phyloP scores from a whole-genome alignment of 64 coral and sea anemone genomes.

The Catalaphyllia jardinei region DNA sequence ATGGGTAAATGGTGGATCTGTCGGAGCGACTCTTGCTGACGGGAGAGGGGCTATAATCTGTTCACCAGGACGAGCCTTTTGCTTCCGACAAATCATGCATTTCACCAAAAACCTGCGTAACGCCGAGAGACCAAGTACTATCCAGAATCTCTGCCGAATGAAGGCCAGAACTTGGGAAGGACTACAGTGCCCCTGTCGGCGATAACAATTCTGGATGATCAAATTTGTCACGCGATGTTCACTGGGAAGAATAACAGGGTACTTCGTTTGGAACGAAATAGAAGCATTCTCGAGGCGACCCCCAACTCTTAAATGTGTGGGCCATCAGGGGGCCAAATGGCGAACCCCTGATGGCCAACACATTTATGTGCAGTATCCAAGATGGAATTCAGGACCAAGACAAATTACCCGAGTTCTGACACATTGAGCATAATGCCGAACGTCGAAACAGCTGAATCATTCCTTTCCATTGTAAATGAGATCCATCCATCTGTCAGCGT shows the following conservation, averaged over 20 bases:
- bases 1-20: constrained; percentile 12
- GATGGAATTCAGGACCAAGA: too few relatives aligned
- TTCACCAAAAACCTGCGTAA: constrained; percentile 1
- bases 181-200: constrained; percentile 18
- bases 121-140: constrained; percentile 4
- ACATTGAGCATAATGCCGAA: too few relatives aligned
- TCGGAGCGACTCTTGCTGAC: background rate
- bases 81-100: constrained; percentile 24
- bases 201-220: too few relatives aligned
- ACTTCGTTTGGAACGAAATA: constrained; percentile 19
- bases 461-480: too few relatives aligned
- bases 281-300: constrained; percentile 42
- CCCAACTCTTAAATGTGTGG: constrained; percentile 47
- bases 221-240: constrained; percentile 42
- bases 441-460: too few relatives aligned
- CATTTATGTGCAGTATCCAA: too few relatives aligned
- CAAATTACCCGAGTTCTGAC: too few relatives aligned
- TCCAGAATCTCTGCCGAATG: constrained; percentile 29
- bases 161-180: constrained; percentile 7
- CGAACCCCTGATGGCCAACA: too few relatives aligned
- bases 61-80: background rate
- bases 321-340: too few relatives aligned
- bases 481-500: too few relatives aligned
- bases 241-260: constrained; percentile 54
- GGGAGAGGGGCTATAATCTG: constrained; percentile 52